Evolutionary conservation across 2,113 vertebrate genomes (phyloP).

Genomic region (Drymodes brunneopygia): DNA sequence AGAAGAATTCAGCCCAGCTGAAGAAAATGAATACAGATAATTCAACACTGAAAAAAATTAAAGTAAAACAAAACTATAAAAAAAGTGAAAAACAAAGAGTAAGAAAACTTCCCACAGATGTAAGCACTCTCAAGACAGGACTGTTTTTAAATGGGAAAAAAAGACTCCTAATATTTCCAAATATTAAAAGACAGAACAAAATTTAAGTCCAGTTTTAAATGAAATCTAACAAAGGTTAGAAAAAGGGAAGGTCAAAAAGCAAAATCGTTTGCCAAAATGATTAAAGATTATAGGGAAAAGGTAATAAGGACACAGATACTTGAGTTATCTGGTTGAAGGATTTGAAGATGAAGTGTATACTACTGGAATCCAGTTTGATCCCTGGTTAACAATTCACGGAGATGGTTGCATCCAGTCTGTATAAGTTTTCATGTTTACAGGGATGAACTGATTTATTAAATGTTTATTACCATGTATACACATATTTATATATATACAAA

Average conservation of each 20-base stretch:
- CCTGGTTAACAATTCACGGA: not conserved
- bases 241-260: not conserved
- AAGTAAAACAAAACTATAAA: not conserved
- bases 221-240: not conserved
- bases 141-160: not conserved
- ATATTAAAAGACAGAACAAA: not conserved
- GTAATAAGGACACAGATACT: not conserved
- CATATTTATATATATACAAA: too few species aligned
- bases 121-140: not conserved
- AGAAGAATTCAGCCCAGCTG: not conserved
- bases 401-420: not conserved
- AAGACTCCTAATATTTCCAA: not conserved
- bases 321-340: not conserved
- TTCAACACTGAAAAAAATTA: not conserved
- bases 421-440: not conserved
- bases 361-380: not conserved
- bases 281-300: not conserved
- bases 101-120: not conserved
- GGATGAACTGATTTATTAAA: not conserved
- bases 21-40: not conserved
- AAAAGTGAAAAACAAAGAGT: not conserved
- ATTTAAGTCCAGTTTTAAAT: not conserved
- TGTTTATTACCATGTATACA: not conserved
- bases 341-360: not conserved
- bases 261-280: not conserved